Conservation (phyloP, 53 echinoderm and acorn worm species). For the Crossaster papposus region DNA sequence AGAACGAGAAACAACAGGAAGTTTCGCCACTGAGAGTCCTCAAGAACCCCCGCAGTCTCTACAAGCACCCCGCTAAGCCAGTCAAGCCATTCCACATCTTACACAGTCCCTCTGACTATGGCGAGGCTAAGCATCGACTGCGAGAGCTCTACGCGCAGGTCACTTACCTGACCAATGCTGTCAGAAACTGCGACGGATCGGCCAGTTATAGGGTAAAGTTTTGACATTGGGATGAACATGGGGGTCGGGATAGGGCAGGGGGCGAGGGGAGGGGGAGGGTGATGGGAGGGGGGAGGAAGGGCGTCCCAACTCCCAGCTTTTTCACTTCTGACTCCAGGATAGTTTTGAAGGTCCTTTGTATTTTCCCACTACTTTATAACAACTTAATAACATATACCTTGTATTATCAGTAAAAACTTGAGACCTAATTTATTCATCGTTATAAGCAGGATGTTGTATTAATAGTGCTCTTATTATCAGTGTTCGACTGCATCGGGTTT, state of each 20-base stretch:
- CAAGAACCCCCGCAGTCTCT: conserved; percentile 80
- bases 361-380: too few relatives aligned
- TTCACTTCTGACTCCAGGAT: too few relatives aligned
- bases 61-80: conserved; percentile 63
- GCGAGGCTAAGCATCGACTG: conserved; percentile 21
- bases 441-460: too few relatives aligned
- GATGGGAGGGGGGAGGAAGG: neutral
- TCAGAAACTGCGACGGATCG: conserved; percentile 82
- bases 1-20: conserved; percentile 59
- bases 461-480: too few relatives aligned
- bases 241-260: too few relatives aligned
- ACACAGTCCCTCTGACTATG: conserved; percentile 53
- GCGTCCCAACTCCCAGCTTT: too few relatives aligned
- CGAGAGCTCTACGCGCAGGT: conserved; percentile 75
- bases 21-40: conserved; percentile 61
- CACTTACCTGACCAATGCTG: conserved; percentile 86
- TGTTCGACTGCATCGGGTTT: too few relatives aligned
- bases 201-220: conserved; percentile 81
- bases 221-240: neutral
- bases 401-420: too few relatives aligned
- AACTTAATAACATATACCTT: too few relatives aligned
- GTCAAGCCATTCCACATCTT: conserved; percentile 71
- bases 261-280: neutral
- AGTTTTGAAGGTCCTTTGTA: too few relatives aligned
- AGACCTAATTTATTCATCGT: too few relatives aligned